Percentiles rank a stretch among this genome's conserved stretches.
phyloP scores from a whole-genome alignment of 2,888 invertebrate species.

The Oscheius sp. region DNA sequence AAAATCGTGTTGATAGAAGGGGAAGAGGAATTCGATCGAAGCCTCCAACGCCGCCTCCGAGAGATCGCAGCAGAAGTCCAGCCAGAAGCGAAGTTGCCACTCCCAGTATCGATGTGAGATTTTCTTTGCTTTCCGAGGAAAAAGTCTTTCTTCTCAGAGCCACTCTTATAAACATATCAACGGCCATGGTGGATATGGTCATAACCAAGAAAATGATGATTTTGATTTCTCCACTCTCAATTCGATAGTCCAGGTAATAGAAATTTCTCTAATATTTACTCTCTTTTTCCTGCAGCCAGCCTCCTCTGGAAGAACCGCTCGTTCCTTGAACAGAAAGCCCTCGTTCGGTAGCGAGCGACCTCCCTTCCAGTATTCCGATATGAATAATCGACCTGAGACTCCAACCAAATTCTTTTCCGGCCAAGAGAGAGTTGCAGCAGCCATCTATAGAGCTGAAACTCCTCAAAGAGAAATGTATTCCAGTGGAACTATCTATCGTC shows the following conservation, averaged over 20 bases:
- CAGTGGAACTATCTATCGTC: conserved; percentile 42
- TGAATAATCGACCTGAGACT: conserved; percentile 32
- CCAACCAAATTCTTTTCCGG: conserved; percentile 37
- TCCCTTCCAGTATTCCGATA: conserved; percentile 31
- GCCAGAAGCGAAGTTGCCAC: conserved; percentile 35
- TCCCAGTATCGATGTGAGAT: conserved; percentile 30
- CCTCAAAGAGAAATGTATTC: conserved; percentile 52
- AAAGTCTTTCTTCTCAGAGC: not conserved
- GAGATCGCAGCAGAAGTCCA: conserved; percentile 46
- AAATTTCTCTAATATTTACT: not conserved
- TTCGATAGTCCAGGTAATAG: conserved; percentile 41
- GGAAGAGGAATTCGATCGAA: conserved; percentile 58
- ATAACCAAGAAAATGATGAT: conserved; percentile 21
- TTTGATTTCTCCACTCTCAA: conserved; percentile 46
- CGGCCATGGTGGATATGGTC: not conserved
- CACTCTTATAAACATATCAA: conserved; percentile 21
- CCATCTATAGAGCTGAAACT: conserved; percentile 59
- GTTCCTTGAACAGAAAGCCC: conserved; percentile 20
- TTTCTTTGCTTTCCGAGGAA: conserved; percentile 9
- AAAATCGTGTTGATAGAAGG: conserved; percentile 23
- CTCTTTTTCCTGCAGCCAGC: conserved; percentile 14
- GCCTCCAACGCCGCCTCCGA: conserved; percentile 69
- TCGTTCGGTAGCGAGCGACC: conserved; percentile 29
- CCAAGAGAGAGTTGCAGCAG: conserved; percentile 58
- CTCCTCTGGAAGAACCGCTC: conserved; percentile 11